Evolutionary conservation across 1,140 invertebrate genomes (phyloP).

Genomic region (Caenorhabditis elegans): WBcel235 BX284605.5:5472501-5473000

Average conservation of each 20-base stretch:
- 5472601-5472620: not conserved
- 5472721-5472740: not conserved
- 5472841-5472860: not conserved
- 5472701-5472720: constrained; percentile 13
- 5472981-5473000: too few relatives aligned
- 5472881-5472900: not conserved
- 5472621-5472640: not conserved
- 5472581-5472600: not conserved
- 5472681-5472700: not conserved
- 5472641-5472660: not conserved
- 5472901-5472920: not conserved
- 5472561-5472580: not conserved
- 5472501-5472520: not conserved
- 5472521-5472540: not conserved
- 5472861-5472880: not conserved
- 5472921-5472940: not conserved
- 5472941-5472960: not conserved
- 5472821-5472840: not conserved
- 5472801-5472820: not conserved
- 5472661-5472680: not conserved
- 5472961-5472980: too few relatives aligned
- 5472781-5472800: not conserved
- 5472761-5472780: too few relatives aligned
- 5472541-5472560: not conserved
- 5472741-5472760: too few relatives aligned